A percentile compares a stretch with the other conserved stretches of the same genome.
phyloP scores from a whole-genome alignment of 2,888 invertebrate genomes.

The Yponomeuta malinellus region DNA sequence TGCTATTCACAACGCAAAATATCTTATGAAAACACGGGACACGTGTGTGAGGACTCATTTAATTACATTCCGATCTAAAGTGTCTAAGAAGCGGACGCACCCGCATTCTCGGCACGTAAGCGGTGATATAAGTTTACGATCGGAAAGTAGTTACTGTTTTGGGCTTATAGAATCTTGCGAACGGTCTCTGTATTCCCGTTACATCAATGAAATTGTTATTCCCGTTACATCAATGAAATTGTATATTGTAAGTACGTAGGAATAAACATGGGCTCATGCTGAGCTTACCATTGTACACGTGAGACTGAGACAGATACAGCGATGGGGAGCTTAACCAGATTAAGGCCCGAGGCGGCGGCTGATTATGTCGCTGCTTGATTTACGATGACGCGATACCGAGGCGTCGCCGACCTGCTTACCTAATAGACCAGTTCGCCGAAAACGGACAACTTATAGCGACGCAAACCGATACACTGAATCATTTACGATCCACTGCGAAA shows the following conservation, averaged over 20 bases:
- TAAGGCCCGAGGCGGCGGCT: constrained; percentile 56
- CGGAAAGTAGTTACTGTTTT: constrained; percentile 39
- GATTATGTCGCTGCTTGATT: constrained; percentile 70
- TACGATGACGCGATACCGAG: constrained; percentile 63
- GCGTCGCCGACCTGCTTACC: constrained; percentile 47
- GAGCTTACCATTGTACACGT: constrained; percentile 51
- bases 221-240: constrained; percentile 34
- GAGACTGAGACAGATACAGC: constrained; percentile 61
- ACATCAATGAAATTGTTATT: constrained; percentile 36
- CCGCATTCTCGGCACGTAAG: constrained; percentile 44
- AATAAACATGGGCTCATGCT: constrained; percentile 35
- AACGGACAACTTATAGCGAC: constrained; percentile 63
- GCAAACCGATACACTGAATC: constrained; percentile 48
- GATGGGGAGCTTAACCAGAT: constrained; percentile 65
- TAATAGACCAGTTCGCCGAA: constrained; percentile 49
- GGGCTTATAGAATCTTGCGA: constrained; percentile 46
- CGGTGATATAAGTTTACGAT: constrained; percentile 49
- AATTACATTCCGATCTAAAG: constrained; percentile 24
- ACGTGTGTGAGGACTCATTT: constrained; percentile 7
- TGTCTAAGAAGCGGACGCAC: constrained; percentile 22
- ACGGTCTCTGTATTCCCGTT: constrained; percentile 38
- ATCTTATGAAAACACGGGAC: constrained; percentile 4
- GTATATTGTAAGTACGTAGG: constrained; percentile 28
- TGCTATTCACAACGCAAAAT: constrained; percentile 15
- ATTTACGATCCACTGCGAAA: constrained; percentile 42